These are phyloP conservation scores for Drosophila athabasca DNA, from an alignment of 1,140 invertebrate genomes.

Conservation along the genomic window DNA sequence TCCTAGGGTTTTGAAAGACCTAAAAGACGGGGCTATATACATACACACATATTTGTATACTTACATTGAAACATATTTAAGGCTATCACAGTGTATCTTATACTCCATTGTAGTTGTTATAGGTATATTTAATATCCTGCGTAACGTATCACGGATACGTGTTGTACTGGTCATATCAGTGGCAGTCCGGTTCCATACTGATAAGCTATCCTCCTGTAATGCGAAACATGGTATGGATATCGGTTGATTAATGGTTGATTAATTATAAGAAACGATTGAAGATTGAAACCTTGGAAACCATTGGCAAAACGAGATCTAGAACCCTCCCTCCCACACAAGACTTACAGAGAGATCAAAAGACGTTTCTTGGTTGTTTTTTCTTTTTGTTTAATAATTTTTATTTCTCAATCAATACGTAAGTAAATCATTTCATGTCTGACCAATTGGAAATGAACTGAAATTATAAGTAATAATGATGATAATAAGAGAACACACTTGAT, in stretches of 20 bases:
- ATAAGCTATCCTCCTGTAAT: constrained; percentile 96
- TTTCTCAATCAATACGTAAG: constrained; percentile 79
- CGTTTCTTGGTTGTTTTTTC: constrained; percentile 3
- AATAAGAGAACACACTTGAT: constrained; percentile 60
- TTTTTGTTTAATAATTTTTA: constrained; percentile 82
- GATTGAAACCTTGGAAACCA: constrained; percentile 47
- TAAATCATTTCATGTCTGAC: constrained; percentile 75
- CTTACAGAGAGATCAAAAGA: neutral
- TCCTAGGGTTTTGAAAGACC: too few relatives aligned
- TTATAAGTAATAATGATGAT: constrained; percentile 50
- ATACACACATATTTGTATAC: too few relatives aligned
- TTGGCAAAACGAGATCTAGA: neutral
- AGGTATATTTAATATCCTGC: constrained; percentile 96
- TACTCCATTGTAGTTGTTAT: constrained; percentile 97
- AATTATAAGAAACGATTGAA: neutral
- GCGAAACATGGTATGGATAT: constrained; percentile 3
- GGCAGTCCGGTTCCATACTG: constrained; percentile 98
- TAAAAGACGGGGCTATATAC: too few relatives aligned
- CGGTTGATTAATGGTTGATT: neutral
- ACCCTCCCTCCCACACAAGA: neutral
- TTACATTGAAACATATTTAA: constrained; percentile 87
- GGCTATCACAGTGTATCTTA: constrained; percentile 95
- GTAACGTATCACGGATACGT: constrained; percentile 96
- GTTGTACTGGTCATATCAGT: constrained; percentile 93
- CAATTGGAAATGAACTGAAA: constrained; percentile 65